phyloP scores from a whole-genome alignment of 2,888 invertebrate genomes.

The Marasmarcha lunaedactyla region DNA sequence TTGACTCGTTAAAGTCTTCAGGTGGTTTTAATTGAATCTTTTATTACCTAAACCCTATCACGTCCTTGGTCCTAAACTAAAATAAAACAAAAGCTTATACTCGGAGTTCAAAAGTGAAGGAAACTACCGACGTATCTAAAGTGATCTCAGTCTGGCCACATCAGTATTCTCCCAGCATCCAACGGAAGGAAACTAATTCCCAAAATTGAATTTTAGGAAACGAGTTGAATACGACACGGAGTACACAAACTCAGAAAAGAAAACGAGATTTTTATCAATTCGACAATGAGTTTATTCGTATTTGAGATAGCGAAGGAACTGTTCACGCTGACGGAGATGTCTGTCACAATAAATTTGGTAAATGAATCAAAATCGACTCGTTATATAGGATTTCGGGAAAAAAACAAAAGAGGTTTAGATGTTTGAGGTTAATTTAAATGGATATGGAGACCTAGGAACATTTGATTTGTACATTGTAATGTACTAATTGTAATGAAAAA shows the following conservation, averaged over 20 bases:
- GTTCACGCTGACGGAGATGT: neutral
- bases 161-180: constrained; percentile 62
- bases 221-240: constrained; percentile 67
- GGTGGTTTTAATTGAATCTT: too few species aligned
- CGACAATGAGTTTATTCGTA: constrained; percentile 43
- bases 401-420: too few species aligned
- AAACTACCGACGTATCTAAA: neutral
- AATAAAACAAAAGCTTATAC: neutral
- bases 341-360: neutral
- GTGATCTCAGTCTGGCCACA: constrained; percentile 23
- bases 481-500: too few species aligned
- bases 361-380: constrained; percentile 2
- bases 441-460: too few species aligned
- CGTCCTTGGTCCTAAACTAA: neutral
- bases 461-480: too few species aligned
- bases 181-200: constrained; percentile 67
- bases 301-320: neutral
- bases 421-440: too few species aligned
- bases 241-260: constrained; percentile 56
- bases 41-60: too few species aligned
- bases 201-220: constrained; percentile 70
- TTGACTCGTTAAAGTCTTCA: too few species aligned
- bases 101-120: neutral
- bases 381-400: neutral
- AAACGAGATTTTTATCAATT: constrained; percentile 62